Evolutionary conservation across 2,888 invertebrate genomes (phyloP).

Genomic region (Agrilus biguttatus): DNA sequence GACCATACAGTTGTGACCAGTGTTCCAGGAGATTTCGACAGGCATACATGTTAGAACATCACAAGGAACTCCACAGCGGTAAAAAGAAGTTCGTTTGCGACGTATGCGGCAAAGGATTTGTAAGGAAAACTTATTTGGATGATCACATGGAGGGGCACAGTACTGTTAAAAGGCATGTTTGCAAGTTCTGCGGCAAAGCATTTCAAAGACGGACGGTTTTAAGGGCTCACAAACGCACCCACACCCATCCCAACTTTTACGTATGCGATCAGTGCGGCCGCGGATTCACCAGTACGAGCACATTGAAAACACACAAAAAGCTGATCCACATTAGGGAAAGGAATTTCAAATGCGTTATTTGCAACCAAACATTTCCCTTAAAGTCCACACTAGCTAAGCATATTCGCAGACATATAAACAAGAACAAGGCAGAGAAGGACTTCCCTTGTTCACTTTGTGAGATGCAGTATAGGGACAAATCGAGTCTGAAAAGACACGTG

Average conservation of each 20-base stretch:
- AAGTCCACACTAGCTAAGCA: constrained; percentile 20
- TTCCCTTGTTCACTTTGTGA: constrained; percentile 13
- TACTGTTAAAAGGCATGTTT: constrained; percentile 13
- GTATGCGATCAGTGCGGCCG: constrained; percentile 20
- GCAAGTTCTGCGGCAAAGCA: constrained; percentile 17
- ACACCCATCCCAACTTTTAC: constrained; percentile 17
- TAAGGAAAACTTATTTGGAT: constrained; percentile 10
- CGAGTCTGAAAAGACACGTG: constrained; percentile 16
- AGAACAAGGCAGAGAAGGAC: constrained; percentile 12
- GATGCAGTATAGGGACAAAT: constrained; percentile 16
- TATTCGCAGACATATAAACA: constrained; percentile 13
- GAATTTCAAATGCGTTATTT: constrained; percentile 18
- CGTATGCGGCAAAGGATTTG: constrained; percentile 9
- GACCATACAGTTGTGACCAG: constrained; percentile 5
- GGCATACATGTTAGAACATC: constrained; percentile 5
- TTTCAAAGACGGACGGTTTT: constrained; percentile 18
- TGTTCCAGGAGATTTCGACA: constrained; percentile 7
- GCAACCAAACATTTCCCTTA: constrained; percentile 17
- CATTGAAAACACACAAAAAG: constrained; percentile 17
- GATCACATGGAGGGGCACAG: constrained; percentile 15
- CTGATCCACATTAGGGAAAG: constrained; percentile 17
- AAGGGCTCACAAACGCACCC: constrained; percentile 16
- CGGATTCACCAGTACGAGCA: constrained; percentile 18
- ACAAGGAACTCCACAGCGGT: constrained; percentile 4
- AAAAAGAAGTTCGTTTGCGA: constrained; percentile 12